Conservation (phyloP, 2,113 vertebrate species). For the Oplegnathus fasciatus region DNA sequence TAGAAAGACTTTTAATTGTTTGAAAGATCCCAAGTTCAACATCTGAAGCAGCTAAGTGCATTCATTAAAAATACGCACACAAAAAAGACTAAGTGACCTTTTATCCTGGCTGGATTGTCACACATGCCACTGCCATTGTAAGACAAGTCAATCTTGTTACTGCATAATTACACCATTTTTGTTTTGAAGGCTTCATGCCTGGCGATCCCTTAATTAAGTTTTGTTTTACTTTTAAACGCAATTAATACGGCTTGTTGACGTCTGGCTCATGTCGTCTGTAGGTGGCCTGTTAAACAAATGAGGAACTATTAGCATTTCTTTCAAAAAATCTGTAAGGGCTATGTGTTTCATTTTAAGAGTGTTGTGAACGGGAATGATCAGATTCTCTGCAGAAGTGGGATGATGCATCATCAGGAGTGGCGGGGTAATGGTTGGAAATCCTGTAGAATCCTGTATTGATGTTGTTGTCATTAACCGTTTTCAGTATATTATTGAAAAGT, state of each 20-base stretch:
- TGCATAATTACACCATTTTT: constrained; percentile 6
- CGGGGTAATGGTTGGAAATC: not conserved
- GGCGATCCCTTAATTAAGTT: not conserved
- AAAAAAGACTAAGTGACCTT: not conserved
- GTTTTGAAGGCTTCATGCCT: not conserved
- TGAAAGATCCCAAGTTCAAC: not conserved
- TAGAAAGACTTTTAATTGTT: not conserved
- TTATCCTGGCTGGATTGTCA: not conserved
- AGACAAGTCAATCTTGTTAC: not conserved
- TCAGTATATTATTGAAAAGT: too few species aligned
- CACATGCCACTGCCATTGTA: not conserved
- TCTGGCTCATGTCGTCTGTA: not conserved
- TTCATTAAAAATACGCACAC: not conserved
- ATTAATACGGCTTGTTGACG: not conserved
- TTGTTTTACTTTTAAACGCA: not conserved
- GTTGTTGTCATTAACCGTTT: too few species aligned
- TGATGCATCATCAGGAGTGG: not conserved
- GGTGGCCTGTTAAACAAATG: not conserved
- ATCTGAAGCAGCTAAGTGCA: not conserved
- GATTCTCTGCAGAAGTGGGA: not conserved
- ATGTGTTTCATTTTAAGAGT: not conserved
- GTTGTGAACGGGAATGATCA: not conserved
- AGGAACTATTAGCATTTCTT: not conserved
- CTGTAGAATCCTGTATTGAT: too few species aligned
- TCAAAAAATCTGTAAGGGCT: too few species aligned